phyloP scores from a whole-genome alignment of 64 coral and sea anemone genomes.

The Trachythela sp. region DNA sequence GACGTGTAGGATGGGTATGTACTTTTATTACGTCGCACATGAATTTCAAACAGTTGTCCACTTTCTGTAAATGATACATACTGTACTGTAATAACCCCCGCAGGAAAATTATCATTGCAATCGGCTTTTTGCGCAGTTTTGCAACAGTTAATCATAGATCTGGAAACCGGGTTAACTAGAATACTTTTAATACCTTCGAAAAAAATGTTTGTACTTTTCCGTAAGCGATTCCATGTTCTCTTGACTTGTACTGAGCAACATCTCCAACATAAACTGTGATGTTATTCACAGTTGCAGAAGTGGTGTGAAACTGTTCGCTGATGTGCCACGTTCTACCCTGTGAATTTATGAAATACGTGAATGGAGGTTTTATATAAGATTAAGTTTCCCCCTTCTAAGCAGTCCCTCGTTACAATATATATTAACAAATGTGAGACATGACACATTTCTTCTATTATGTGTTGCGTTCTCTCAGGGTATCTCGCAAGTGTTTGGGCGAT shows the following conservation, averaged over 20 bases:
- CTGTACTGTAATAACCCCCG: not conserved
- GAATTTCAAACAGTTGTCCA: not conserved
- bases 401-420: not conserved
- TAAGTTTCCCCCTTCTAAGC: not conserved
- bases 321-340: constrained; percentile 1
- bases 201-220: not conserved
- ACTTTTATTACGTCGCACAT: not conserved
- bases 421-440: not conserved
- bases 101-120: not conserved
- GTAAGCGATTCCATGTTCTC: not conserved
- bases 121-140: not conserved
- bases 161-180: too few species aligned
- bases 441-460: not conserved
- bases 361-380: constrained; percentile 5
- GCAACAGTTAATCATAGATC: not conserved
- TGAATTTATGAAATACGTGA: not conserved
- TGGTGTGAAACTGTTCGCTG: not conserved
- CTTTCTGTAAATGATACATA: not conserved
- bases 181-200: not conserved
- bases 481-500: not conserved
- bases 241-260: not conserved
- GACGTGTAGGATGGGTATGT: not conserved
- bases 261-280: not conserved
- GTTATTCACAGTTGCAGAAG: not conserved
- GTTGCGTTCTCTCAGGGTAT: not conserved